Evolutionary conservation across 2,113 vertebrate species (phyloP).

Genomic region (Passer domesticus): DNA sequence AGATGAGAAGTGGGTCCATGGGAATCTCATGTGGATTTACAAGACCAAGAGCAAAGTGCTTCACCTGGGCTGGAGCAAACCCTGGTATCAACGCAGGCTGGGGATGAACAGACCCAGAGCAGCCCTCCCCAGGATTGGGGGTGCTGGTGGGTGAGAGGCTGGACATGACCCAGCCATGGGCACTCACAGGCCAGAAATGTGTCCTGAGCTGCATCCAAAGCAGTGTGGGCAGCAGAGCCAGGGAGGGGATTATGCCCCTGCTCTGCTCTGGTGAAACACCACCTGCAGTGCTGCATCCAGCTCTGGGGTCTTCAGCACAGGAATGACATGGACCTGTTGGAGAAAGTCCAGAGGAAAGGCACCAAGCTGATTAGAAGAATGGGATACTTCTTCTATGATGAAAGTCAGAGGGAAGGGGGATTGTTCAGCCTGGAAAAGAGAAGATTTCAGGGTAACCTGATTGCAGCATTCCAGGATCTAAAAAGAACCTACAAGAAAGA

Average conservation of each 20-base stretch:
- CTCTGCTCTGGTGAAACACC: not conserved
- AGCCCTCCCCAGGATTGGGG: not conserved
- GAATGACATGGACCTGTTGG: accelerated
- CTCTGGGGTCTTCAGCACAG: not conserved
- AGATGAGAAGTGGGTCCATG: not conserved
- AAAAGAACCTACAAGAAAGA: not conserved
- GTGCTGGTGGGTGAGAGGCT: not conserved
- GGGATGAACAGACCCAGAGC: not conserved
- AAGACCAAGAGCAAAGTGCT: not conserved
- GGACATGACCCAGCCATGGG: not conserved
- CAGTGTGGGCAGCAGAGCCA: accelerated
- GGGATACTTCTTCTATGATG: not conserved
- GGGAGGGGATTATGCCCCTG: not conserved
- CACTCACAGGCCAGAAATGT: not conserved
- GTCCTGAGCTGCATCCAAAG: not conserved
- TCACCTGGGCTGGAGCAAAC: accelerated
- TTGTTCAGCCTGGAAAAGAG: not conserved
- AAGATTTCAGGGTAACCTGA: not conserved
- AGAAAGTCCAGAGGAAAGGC: not conserved
- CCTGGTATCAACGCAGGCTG: not conserved
- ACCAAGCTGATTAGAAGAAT: not conserved
- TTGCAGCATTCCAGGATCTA: not conserved
- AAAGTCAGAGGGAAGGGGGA: not conserved
- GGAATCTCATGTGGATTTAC: not conserved
- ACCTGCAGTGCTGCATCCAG: not conserved